These are phyloP conservation scores for Hippoglossus stenolepis DNA, from an alignment of 2,113 vertebrate species.

Conservation along the genomic window DNA sequence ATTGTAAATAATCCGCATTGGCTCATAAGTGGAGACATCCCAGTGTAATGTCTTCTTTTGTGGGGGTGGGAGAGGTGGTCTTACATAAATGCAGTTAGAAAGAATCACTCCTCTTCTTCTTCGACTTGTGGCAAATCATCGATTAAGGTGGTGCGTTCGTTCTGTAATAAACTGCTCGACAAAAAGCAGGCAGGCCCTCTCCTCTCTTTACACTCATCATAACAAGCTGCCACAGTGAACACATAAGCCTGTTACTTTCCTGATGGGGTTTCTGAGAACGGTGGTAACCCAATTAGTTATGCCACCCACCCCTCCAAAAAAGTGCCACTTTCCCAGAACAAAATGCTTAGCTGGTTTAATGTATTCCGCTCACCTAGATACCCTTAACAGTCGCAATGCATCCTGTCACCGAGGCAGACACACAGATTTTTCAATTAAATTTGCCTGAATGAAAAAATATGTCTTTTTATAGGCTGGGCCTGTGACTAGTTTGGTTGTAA, in stretches of 20 bases:
- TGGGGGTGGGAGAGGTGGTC: not conserved
- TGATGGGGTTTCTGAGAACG: constrained; percentile 66
- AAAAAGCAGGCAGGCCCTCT: constrained; percentile 39
- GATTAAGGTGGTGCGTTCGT: constrained; percentile 50
- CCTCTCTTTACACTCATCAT: constrained; percentile 45
- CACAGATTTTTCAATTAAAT: constrained; percentile 48
- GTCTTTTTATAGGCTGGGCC: constrained; percentile 24
- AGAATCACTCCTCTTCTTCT: constrained; percentile 12
- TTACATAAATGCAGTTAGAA: not conserved
- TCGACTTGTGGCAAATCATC: constrained; percentile 21
- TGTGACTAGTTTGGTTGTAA: not conserved
- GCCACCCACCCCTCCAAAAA: constrained; percentile 58
- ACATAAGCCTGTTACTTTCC: constrained; percentile 70
- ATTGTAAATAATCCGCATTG: constrained; percentile 36
- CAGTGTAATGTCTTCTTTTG: constrained; percentile 22
- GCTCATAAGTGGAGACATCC: constrained; percentile 6
- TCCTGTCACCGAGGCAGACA: constrained; percentile 31
- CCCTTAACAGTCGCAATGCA: constrained; percentile 44
- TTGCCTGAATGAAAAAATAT: constrained; percentile 6
- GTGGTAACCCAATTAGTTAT: constrained; percentile 74
- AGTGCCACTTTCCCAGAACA: constrained; percentile 60
- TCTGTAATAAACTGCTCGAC: constrained; percentile 51
- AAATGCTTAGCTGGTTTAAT: constrained; percentile 63
- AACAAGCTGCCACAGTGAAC: constrained; percentile 63
- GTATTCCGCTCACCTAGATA: constrained; percentile 55